phyloP scores from a whole-genome alignment of 1,140 invertebrate genomes.

The Procambarus virginalis region DNA sequence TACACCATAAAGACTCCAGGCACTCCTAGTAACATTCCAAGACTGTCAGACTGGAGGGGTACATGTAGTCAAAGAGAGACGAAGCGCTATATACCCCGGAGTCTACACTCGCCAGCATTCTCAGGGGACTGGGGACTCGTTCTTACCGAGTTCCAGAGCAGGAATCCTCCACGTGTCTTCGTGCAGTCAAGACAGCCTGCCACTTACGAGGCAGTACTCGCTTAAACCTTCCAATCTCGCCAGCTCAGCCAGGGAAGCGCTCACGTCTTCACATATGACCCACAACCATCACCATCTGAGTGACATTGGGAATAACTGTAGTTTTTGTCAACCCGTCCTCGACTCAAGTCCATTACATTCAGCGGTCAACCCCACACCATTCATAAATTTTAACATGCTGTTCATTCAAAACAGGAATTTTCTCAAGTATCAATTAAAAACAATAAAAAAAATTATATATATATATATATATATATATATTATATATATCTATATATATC shows the following conservation, averaged over 20 bases:
- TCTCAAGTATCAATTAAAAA: no score
- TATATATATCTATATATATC: no score
- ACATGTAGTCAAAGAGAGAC: background rate
- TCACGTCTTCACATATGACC: no score
- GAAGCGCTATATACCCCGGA: background rate
- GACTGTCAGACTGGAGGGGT: background rate
- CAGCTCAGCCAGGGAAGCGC: background rate
- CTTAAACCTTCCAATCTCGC: background rate
- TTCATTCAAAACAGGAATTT: no score
- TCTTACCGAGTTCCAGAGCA: background rate
- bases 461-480: no score
- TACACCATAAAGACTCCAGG: background rate
- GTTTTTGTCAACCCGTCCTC: no score
- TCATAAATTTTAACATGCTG: no score
- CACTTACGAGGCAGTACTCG: background rate
- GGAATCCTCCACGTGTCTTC: background rate
- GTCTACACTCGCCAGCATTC: background rate
- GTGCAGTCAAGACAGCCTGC: constrained; percentile 3
- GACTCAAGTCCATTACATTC: no score
- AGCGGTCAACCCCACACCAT: no score
- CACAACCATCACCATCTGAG: no score
- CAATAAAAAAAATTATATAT: no score
- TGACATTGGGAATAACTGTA: no score
- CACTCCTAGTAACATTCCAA: background rate
- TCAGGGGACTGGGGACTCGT: background rate